phyloP scores from a whole-genome alignment of 2,888 invertebrate genomes.

The Taenaris catops region DNA sequence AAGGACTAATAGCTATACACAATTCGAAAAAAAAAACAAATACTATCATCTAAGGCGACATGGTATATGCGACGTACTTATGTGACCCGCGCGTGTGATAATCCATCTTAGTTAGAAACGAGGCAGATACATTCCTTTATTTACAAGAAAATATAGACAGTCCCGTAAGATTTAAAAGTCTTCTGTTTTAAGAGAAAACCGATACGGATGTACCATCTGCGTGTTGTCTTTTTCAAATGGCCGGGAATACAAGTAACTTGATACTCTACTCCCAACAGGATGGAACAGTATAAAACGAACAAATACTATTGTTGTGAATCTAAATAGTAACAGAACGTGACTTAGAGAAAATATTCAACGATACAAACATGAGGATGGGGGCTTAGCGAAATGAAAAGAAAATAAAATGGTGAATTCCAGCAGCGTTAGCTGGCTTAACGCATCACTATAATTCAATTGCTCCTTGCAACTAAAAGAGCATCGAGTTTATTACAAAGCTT shows the following conservation, averaged over 20 bases:
- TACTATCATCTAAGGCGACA: too few species aligned
- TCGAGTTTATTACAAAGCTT: conserved; percentile 76
- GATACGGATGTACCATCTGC: conserved; percentile 71
- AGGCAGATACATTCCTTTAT: conserved; percentile 51
- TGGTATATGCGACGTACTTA: too few species aligned
- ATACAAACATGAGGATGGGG: conserved; percentile 47
- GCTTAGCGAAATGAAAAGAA: conserved; percentile 64
- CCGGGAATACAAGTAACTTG: conserved; percentile 58
- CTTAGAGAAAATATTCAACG: conserved; percentile 49
- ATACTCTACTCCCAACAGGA: conserved; percentile 46
- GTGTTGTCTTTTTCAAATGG: conserved; percentile 71
- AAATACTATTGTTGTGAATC: conserved; percentile 52
- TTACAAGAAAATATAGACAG: conserved; percentile 70
- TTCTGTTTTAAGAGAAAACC: conserved; percentile 74
- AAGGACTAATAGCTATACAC: too few species aligned
- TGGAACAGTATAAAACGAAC: conserved; percentile 47
- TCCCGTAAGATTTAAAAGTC: conserved; percentile 70
- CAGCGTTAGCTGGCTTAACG: conserved; percentile 70
- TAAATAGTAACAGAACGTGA: conserved; percentile 48
- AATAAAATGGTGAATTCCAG: conserved; percentile 62
- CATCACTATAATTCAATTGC: conserved; percentile 78
- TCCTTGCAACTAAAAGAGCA: conserved; percentile 75
- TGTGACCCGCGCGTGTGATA: conserved; percentile 48
- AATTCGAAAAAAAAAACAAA: too few species aligned
- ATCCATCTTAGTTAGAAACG: conserved; percentile 65